A percentile compares a stretch with the other conserved stretches of the same genome.
Evolutionary conservation across 2,113 vertebrate genomes (phyloP).

Genomic region (Pogona vitticeps): DNA sequence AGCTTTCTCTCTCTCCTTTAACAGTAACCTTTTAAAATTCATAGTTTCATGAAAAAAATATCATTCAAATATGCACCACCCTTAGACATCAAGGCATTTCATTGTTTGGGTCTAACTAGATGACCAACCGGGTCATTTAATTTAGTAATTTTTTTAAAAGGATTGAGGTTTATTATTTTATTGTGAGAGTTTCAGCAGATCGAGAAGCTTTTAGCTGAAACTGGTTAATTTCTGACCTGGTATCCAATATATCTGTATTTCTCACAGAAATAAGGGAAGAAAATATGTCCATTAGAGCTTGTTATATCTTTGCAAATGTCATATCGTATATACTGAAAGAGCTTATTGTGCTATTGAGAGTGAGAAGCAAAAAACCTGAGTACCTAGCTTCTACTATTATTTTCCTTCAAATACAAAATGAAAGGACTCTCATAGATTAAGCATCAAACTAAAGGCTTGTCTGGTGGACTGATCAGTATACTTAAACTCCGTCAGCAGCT

Average conservation of each 20-base stretch:
- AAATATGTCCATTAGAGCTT: too few species aligned
- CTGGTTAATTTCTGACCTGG: neutral
- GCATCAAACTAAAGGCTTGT: neutral
- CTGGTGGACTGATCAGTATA: neutral
- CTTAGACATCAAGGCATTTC: neutral
- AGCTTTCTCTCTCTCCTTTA: too few species aligned
- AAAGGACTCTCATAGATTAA: neutral
- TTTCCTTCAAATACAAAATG: neutral
- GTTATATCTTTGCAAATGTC: neutral
- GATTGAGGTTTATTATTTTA: neutral
- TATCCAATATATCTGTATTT: neutral
- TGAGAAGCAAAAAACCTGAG: neutral
- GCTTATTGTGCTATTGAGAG: too few species aligned
- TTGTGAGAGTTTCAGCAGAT: too few species aligned
- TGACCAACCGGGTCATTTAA: too few species aligned
- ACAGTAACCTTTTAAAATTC: too few species aligned
- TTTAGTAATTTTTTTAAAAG: too few species aligned
- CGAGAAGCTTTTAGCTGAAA: neutral
- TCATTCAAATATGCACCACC: neutral
- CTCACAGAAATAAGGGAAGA: neutral
- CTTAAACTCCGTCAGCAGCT: neutral
- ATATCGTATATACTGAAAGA: neutral
- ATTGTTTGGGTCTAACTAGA: neutral
- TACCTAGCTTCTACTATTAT: neutral
- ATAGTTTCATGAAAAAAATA: too few species aligned